A percentile compares a stretch with the other conserved stretches of the same genome.
phyloP scores from a whole-genome alignment of 1,140 invertebrate genomes.

The Aphelenchoides fujianensis region DNA sequence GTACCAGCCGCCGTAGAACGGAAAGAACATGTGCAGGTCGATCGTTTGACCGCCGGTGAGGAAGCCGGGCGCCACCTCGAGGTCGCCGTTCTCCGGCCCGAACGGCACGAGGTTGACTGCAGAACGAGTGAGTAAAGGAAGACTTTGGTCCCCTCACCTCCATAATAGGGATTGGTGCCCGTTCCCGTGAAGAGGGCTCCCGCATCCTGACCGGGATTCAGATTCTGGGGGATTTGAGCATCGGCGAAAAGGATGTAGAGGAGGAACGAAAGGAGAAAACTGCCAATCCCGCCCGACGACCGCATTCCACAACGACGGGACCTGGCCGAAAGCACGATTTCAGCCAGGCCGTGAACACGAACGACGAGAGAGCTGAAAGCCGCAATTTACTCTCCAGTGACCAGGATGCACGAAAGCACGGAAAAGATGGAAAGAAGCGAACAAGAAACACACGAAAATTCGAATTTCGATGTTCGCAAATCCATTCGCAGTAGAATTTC shows the following conservation, averaged over 20 bases:
- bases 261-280: neutral
- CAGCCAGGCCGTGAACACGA: neutral
- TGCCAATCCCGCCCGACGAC: neutral
- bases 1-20: conserved; percentile 61
- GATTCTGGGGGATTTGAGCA: conserved; percentile 10
- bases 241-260: neutral
- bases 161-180: conserved; percentile 50
- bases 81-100: conserved; percentile 58
- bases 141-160: conserved; percentile 20
- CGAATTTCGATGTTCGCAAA: neutral
- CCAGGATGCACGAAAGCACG: neutral
- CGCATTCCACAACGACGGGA: neutral
- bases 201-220: conserved; percentile 10
- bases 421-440: neutral
- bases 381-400: neutral
- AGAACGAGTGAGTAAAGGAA: conserved; percentile 26
- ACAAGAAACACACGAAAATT: neutral
- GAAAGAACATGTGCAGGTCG: conserved; percentile 60
- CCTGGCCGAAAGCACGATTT: neutral
- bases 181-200: conserved; percentile 47
- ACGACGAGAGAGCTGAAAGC: neutral
- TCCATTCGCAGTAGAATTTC: neutral
- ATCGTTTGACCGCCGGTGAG: conserved; percentile 62
- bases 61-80: conserved; percentile 57
- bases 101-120: conserved; percentile 58